A percentile compares a stretch with the other conserved stretches of the same genome.
Conservation (phyloP, 1,140 invertebrate genomes). For the Streblospio benedicti region DNA sequence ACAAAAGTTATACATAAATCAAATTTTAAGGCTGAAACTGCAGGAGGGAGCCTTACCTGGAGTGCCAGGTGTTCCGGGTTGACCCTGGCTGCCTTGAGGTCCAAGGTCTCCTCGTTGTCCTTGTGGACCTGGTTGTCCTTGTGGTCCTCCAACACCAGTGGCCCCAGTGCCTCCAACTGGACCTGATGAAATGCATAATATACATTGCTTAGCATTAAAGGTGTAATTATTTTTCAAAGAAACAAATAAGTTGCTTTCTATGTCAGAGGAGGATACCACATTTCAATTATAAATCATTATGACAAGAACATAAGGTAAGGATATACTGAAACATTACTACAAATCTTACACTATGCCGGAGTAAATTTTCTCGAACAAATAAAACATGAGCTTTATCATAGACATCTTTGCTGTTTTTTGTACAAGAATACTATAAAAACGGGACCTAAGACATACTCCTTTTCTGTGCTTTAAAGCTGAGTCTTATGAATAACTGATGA, state of each 20-base stretch:
- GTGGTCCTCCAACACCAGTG: neutral
- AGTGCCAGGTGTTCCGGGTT: neutral
- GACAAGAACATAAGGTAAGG: neutral
- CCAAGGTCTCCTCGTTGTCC: conserved; percentile 2
- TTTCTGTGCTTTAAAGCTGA: neutral
- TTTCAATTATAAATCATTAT: neutral
- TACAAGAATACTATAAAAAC: too few relatives aligned
- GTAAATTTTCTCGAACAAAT: neutral
- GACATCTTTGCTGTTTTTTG: too few relatives aligned
- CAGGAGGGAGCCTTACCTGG: neutral
- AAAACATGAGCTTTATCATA: too few relatives aligned
- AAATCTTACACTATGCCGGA: neutral
- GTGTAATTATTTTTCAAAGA: too few relatives aligned
- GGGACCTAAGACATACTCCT: too few relatives aligned
- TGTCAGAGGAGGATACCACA: neutral
- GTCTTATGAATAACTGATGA: neutral
- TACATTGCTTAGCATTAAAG: too few relatives aligned
- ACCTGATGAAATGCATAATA: neutral
- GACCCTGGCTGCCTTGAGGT: neutral
- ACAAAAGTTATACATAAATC: too few relatives aligned
- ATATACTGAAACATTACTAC: neutral
- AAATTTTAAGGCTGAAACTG: neutral
- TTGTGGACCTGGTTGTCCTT: conserved; percentile 8
- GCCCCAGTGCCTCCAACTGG: conserved; percentile 3
- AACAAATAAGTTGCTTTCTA: neutral